Evolutionary conservation across 1,140 invertebrate species (phyloP).

Genomic region (Lasaia peninsularis): DNA sequence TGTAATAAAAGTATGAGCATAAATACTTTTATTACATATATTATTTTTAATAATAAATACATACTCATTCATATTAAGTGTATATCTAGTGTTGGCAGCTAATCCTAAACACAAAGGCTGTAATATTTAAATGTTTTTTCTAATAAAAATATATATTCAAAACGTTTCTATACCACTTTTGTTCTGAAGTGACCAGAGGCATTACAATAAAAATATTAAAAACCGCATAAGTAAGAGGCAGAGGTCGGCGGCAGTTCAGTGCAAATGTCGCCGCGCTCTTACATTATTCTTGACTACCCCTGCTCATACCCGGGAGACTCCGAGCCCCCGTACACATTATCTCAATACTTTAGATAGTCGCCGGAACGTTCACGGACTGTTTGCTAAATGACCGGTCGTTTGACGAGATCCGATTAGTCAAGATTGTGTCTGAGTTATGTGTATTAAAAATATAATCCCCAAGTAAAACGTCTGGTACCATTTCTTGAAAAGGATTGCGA

Average conservation of each 20-base stretch:
- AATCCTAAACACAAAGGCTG: too few species aligned
- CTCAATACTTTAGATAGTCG: slow-evolving; percentile 75
- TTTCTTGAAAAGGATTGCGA: slow-evolving; percentile 57
- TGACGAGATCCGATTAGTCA: slow-evolving; percentile 72
- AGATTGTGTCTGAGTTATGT: slow-evolving; percentile 64
- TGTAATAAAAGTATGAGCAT: too few species aligned
- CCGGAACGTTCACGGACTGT: slow-evolving; percentile 58
- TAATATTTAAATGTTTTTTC: neutral
- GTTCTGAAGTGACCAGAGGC: slow-evolving; percentile 41
- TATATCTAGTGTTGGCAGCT: too few species aligned
- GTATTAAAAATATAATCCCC: slow-evolving; percentile 71
- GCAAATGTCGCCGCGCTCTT: slow-evolving; percentile 73
- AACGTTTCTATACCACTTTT: slow-evolving; percentile 29
- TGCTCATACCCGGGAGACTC: slow-evolving; percentile 29
- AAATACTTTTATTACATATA: too few species aligned
- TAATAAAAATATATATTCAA: neutral
- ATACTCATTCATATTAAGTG: too few species aligned
- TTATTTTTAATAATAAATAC: too few species aligned
- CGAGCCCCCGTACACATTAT: slow-evolving; percentile 61
- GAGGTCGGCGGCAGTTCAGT: slow-evolving; percentile 71
- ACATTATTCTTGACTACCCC: slow-evolving; percentile 65
- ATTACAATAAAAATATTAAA: slow-evolving; percentile 77
- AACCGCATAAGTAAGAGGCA: slow-evolving; percentile 75
- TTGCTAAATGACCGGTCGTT: slow-evolving; percentile 68
- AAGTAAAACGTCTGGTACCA: slow-evolving; percentile 34